A percentile compares a stretch with the other conserved stretches of the same genome.
These are phyloP conservation scores for Gymnobelideus leadbeateri DNA, from an alignment of 2,113 vertebrate genomes.

Conservation along the genomic window DNA sequence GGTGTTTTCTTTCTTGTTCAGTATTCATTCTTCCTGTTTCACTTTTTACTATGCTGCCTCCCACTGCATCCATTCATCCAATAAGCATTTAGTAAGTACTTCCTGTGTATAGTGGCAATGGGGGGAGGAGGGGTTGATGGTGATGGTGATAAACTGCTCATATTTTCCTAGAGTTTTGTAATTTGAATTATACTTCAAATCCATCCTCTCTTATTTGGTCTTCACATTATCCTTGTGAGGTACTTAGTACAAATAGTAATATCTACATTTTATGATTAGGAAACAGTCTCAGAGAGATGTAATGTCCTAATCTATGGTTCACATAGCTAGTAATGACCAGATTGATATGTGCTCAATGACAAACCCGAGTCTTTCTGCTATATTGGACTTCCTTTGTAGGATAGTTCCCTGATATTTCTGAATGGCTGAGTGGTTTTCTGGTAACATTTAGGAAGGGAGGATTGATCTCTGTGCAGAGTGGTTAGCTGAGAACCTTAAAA, in stretches of 20 bases:
- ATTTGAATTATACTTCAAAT: background rate
- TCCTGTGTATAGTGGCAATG: background rate
- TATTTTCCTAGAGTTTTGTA: background rate
- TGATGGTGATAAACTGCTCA: background rate
- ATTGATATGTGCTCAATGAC: background rate
- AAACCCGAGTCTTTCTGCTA: background rate
- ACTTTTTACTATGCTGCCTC: background rate
- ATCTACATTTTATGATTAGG: background rate
- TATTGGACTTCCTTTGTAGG: background rate
- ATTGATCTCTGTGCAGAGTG: too few relatives aligned
- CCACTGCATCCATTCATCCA: background rate
- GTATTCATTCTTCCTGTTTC: background rate
- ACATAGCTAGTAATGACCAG: background rate
- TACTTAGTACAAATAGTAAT: background rate
- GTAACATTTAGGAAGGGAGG: too few relatives aligned
- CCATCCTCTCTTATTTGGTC: background rate
- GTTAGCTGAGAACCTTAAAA: too few relatives aligned
- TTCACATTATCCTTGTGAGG: background rate
- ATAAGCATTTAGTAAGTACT: background rate
- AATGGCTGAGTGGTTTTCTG: background rate
- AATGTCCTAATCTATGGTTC: background rate
- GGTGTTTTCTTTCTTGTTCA: background rate
- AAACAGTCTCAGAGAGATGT: background rate
- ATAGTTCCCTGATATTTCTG: background rate
- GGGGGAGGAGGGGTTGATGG: too few relatives aligned